Conservation (phyloP, 1,140 invertebrate genomes). For the Drosophila navojoa region DNA sequence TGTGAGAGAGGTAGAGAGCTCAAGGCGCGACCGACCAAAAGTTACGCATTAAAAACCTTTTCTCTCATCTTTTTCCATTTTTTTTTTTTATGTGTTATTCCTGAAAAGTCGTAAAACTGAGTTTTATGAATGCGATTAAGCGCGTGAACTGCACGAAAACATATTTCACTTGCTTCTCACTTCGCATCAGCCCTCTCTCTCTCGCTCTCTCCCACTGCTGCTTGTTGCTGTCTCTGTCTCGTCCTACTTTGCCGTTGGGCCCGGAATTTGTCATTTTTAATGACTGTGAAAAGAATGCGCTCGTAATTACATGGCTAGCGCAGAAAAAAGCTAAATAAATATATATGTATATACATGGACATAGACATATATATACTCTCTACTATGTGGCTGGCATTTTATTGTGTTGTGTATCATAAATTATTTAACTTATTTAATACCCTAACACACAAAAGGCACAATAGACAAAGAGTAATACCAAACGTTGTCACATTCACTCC, state of each 20-base stretch:
- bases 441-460: not conserved
- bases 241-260: slow-evolving; percentile 66
- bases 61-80: slow-evolving; percentile 12
- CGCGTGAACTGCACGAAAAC: slow-evolving; percentile 75
- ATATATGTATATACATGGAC: slow-evolving; percentile 14
- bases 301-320: slow-evolving; percentile 72
- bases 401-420: slow-evolving; percentile 62
- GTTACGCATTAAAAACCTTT: slow-evolving; percentile 65
- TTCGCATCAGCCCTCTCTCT: slow-evolving; percentile 13
- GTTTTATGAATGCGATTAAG: slow-evolving; percentile 82
- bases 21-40: slow-evolving; percentile 39
- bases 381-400: slow-evolving; percentile 58
- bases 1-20: not conserved
- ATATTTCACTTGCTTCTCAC: slow-evolving; percentile 61
- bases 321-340: slow-evolving; percentile 20
- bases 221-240: slow-evolving; percentile 10
- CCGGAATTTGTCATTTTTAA: slow-evolving; percentile 81
- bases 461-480: too few species aligned
- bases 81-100: slow-evolving; percentile 41
- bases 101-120: slow-evolving; percentile 76
- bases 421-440: slow-evolving; percentile 66
- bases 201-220: slow-evolving; percentile 5
- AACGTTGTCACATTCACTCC: too few species aligned
- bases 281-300: slow-evolving; percentile 79
- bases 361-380: slow-evolving; percentile 30